Evolutionary conservation across 2,113 vertebrate genomes (phyloP), one percentile per base, ranked within the genome.

Genomic region (Motacilla tschutschensis): DNA sequence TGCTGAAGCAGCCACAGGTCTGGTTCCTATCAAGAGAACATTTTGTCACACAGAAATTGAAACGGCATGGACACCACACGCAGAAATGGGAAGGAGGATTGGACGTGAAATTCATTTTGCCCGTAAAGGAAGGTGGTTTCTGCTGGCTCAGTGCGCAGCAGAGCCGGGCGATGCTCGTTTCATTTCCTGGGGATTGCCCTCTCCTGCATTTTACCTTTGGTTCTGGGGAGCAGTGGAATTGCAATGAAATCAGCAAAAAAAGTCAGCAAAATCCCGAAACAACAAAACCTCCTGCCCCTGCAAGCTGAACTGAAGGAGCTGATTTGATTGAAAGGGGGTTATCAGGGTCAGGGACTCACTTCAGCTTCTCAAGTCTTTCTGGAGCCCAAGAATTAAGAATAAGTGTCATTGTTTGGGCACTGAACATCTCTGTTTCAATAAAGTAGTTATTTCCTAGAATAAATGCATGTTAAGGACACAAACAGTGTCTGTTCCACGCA

Each of bases 1-100:
- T 40, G 84, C 89, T 87, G 28, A 78, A 62, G 85, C 94, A 92
- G 91, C 94, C 84, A 28, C 84, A 63, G 79, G 85, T 66, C 93
- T 95, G 94, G 79, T 89, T 95, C 91, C 92, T 85, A 93, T 95
- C 93, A 94, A 69, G 64, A 62, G 82, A 72, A 77, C 89, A 87
- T 93, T 90, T 83, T 93, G 87, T 91, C 84, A 83, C 66, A 35
- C 50, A 78, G 83, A 88, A 93, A 95, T 95, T 91, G 93, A 71
- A 95, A 89, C 91, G 80, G 57, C 76, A 87, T 91, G 93, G 87
- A 14, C 50, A 46, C 87, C 90, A 87, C 92, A 89, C 79, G 31
- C 89, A 64, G 81, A 35, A 84, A 69, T 29, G 43, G 67, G 86
- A 60, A 29, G 76, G 73, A 50, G 65, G 67, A 69, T 65, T 65